Base-by-base conservation (phyloP, 2,888 invertebrate species). In the Cantharis nigra region DNA sequence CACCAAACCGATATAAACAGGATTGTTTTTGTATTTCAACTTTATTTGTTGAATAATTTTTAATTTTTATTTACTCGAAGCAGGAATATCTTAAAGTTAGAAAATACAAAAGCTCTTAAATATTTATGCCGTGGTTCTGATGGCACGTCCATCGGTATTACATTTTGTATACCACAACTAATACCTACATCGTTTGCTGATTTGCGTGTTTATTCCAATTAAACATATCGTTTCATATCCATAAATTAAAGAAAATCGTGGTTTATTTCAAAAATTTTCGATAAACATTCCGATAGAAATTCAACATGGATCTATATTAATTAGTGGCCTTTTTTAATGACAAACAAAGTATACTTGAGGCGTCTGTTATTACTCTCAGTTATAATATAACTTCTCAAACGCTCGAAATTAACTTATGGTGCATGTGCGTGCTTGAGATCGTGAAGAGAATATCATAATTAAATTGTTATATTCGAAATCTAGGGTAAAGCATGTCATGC, bases 401-500 rank as follows among this genome's bases (percentile, higher is more conserved):
- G 26, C 23, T 67, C 23, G 18, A 23, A 67, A 67, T 67, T 67
- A 67, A 26, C 65, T 23, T 67, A 26, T 67, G 26, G 23, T 26
- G 13, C 65, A 23, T 18, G 65, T 67, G 65, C 65, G 65, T 67
- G 65, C 65, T 49, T 23, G 65, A 67, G 65, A 67, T 67, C 65
- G 26, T 23, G 65, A 20, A 67, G 20, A 67, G 65, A 67, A 67
- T 67, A 26, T 20, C 65, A 67, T 67, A 67, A 67, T 67, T 67
- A 67, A 67, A 67, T 67, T 67, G 65, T 67, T 67, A 67, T 67
- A 67, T 67, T 20, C 65, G 26, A 67, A 67, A 67, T 67, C 23
- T 14, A 26, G 26, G 65, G 65, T 67, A 26, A 26, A 26, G 65
- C 65, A 23, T 67, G 65, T 67, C 65, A 67, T 26, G 65, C 26